Percentiles rank a stretch among this genome's conserved stretches.
Evolutionary conservation across 2,888 invertebrate species (phyloP).

Genomic region (Panorpa germanica): DNA sequence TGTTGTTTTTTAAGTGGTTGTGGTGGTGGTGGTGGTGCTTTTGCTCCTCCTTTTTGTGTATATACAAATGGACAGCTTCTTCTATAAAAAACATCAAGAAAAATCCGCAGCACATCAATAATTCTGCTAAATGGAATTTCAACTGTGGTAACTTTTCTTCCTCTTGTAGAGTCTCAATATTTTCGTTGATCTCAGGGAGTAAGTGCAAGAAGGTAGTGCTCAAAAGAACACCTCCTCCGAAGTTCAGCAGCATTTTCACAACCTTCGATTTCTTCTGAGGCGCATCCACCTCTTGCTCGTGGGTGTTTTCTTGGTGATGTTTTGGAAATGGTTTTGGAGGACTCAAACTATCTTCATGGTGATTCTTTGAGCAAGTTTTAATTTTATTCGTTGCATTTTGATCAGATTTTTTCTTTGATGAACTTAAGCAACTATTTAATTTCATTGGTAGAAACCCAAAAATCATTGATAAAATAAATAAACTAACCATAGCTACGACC

Average conservation of each 20-base stretch:
- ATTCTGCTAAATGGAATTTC: conserved; percentile 43
- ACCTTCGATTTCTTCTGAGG: no score
- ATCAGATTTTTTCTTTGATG: conserved; percentile 27
- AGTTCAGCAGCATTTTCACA: conserved; percentile 47
- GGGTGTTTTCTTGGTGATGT: no score
- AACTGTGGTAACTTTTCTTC: conserved; percentile 27
- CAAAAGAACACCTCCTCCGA: conserved; percentile 69
- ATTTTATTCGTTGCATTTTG: conserved; percentile 14
- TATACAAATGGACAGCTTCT: conserved; percentile 51
- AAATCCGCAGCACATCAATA: conserved; percentile 57
- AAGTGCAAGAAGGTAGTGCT: conserved; percentile 68
- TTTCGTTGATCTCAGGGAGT: conserved; percentile 58
- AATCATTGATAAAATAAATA: conserved; percentile 54
- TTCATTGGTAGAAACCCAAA: conserved; percentile 58
- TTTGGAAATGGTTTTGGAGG: no score
- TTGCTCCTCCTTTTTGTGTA: conserved; percentile 32
- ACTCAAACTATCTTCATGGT: no score
- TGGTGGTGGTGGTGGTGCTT: no score
- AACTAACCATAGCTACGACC: conserved; percentile 55
- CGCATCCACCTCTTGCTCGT: no score
- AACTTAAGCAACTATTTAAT: conserved; percentile 42
- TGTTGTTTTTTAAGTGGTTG: no score
- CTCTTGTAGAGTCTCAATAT: conserved; percentile 36
- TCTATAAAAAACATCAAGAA: conserved; percentile 66
- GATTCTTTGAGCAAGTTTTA: no score